Evolutionary conservation across 2,888 invertebrate species (phyloP).

Genomic region (Chromoteleia sp.): DNA sequence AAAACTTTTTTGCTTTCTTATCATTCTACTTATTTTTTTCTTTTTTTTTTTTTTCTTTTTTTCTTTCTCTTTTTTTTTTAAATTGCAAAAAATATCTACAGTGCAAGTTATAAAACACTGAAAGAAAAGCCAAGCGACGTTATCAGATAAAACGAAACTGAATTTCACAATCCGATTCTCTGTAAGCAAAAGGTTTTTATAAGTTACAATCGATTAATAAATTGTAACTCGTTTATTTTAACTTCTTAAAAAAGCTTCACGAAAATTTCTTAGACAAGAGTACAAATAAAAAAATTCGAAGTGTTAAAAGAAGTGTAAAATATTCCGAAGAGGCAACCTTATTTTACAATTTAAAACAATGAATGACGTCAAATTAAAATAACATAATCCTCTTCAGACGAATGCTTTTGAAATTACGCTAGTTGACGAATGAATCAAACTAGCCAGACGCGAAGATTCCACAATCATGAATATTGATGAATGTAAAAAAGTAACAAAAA

Average conservation of each 20-base stretch:
- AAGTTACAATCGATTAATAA: not conserved
- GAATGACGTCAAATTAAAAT: conserved; percentile 42
- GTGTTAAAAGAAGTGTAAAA: conserved; percentile 16
- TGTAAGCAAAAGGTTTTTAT: not conserved
- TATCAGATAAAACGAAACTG: no score
- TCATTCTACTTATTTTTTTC: no score
- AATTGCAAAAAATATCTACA: no score
- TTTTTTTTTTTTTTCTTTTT: no score
- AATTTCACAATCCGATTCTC: not conserved
- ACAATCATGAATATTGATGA: conserved; percentile 47
- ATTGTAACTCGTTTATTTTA: not conserved
- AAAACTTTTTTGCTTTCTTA: no score
- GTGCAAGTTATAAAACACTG: no score
- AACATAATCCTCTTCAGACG: conserved; percentile 29
- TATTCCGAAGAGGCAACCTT: conserved; percentile 10
- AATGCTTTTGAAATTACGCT: conserved; percentile 32
- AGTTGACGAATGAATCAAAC: conserved; percentile 1
- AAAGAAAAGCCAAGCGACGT: not conserved
- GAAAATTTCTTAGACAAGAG: conserved; percentile 4
- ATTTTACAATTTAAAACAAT: conserved; percentile 15
- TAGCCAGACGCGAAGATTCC: conserved; percentile 25
- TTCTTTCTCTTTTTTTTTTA: no score
- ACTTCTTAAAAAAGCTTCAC: not conserved
- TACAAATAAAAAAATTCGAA: not conserved
- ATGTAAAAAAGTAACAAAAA: conserved; percentile 30